These are phyloP conservation scores for Ypsolopha sequella DNA, from an alignment of 2,888 invertebrate genomes.

Conservation along the genomic window DNA sequence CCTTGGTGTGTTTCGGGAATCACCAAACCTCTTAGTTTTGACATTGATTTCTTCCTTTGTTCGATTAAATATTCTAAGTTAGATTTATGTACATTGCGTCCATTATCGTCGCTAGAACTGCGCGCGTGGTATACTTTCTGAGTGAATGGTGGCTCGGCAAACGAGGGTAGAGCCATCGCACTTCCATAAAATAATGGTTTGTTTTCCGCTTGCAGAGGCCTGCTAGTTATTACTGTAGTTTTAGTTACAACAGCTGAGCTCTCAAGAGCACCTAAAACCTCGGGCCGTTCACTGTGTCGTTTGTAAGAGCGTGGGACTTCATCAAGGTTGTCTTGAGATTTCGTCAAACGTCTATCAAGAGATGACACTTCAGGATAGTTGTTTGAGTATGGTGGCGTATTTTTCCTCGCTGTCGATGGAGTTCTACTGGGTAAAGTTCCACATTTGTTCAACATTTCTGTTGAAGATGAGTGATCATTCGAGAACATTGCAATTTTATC, in stretches of 20 bases:
- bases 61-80: constrained; percentile 83
- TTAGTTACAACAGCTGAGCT: constrained; percentile 20
- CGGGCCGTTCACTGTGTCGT: constrained; percentile 48
- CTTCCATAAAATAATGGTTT: constrained; percentile 62
- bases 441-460: constrained; percentile 53
- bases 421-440: constrained; percentile 46
- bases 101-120: constrained; percentile 55
- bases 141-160: constrained; percentile 31
- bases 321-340: constrained; percentile 65
- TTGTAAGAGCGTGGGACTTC: constrained; percentile 54
- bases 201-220: constrained; percentile 27
- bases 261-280: constrained; percentile 66
- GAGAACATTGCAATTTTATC: constrained; percentile 93
- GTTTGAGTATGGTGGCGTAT: constrained; percentile 28
- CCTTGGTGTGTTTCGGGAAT: constrained; percentile 83
- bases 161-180: constrained; percentile 45
- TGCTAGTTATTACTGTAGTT: constrained; percentile 24
- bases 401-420: constrained; percentile 37
- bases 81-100: constrained; percentile 67
- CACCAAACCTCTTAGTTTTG: constrained; percentile 88
- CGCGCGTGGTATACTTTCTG: constrained; percentile 47
- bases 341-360: constrained; percentile 55
- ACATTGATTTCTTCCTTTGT: constrained; percentile 84
- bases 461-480: constrained; percentile 50
- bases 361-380: constrained; percentile 46